phyloP scores from a whole-genome alignment of 2,113 vertebrate genomes.

The Brachyhypopomus occidentalis region DNA sequence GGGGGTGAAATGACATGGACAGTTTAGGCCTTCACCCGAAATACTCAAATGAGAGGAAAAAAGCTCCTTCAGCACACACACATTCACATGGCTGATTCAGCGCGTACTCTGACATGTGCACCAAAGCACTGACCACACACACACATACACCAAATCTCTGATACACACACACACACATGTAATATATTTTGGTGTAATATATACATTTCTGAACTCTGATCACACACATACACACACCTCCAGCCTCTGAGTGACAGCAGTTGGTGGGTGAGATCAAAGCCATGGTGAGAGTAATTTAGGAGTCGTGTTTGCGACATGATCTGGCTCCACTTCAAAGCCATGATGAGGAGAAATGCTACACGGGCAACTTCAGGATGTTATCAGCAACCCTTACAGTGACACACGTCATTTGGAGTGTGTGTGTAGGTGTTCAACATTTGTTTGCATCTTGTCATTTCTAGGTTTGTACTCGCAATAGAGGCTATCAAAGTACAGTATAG shows the following conservation, averaged over 20 bases:
- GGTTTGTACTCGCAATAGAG: neutral
- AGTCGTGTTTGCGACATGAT: conserved; percentile 70
- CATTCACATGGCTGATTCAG: conserved; percentile 25
- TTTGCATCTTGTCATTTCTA: neutral
- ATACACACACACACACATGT: conserved; percentile 21
- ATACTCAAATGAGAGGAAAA: conserved; percentile 1
- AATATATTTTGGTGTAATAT: too few species aligned
- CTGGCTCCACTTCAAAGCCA: conserved; percentile 72
- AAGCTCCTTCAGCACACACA: conserved; percentile 27
- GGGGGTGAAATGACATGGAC: neutral
- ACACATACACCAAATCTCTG: neutral
- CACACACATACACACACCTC: conserved; percentile 16
- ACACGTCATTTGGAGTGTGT: conserved; percentile 31
- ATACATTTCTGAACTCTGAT: too few species aligned
- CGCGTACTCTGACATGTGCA: conserved; percentile 27
- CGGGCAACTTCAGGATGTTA: conserved; percentile 64
- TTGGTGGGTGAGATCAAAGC: conserved; percentile 72
- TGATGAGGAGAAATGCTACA: conserved; percentile 59
- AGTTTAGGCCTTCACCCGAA: neutral
- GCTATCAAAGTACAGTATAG: neutral
- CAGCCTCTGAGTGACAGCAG: conserved; percentile 34
- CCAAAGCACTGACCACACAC: conserved; percentile 12
- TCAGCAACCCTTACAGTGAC: conserved; percentile 47
- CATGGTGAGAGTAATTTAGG: conserved; percentile 69
- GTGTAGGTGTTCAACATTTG: conserved; percentile 2